Conservation (phyloP, 2,113 vertebrate genomes). For the Ceyx melanurus region DNA sequence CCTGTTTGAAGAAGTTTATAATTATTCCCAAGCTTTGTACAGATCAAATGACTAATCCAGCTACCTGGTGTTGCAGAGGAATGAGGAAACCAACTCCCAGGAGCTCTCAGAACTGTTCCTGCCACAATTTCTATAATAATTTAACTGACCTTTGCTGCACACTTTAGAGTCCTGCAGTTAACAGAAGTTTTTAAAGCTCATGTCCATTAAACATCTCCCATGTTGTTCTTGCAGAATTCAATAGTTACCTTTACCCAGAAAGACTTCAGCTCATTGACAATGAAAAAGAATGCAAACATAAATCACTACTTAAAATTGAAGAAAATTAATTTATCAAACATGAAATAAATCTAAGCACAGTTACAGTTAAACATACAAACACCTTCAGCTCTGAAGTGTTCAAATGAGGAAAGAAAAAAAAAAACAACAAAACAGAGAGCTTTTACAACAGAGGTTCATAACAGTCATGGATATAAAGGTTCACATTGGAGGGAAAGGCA, state of each 20-base stretch:
- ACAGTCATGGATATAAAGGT: neutral
- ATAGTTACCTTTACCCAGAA: neutral
- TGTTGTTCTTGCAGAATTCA: neutral
- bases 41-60: slow-evolving; percentile 64
- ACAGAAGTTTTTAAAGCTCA: neutral
- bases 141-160: neutral
- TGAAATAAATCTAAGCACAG: neutral
- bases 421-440: neutral
- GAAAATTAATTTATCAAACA: neutral
- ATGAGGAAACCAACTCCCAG: slow-evolving; percentile 63
- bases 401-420: neutral
- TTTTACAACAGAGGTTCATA: neutral
- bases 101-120: slow-evolving; percentile 34
- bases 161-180: neutral
- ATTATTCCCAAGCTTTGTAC: slow-evolving; percentile 35
- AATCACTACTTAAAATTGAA: neutral
- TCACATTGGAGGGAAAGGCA: neutral
- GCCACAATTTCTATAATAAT: neutral
- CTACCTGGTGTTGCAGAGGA: slow-evolving; percentile 61
- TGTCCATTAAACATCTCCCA: neutral
- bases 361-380: neutral
- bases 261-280: neutral
- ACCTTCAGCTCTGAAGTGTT: neutral
- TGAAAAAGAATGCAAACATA: neutral
- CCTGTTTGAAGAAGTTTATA: slow-evolving; percentile 62